Conservation (phyloP, 1,140 invertebrate genomes). For the Pogonognathellus flavescens region DNA sequence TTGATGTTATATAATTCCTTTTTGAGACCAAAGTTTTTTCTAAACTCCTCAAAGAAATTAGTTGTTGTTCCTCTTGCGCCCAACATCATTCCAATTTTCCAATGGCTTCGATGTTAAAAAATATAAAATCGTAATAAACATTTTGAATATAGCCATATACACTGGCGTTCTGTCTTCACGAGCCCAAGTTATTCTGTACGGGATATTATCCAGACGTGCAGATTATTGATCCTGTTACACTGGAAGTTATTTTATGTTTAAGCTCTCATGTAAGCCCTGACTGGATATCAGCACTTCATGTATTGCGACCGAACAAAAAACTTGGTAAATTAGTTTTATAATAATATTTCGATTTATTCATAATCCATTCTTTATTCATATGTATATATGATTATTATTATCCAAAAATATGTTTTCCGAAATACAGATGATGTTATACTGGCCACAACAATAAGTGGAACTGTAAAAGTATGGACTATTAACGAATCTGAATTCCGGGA, state of each 20-base stretch:
- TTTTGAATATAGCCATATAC: slow-evolving; percentile 90
- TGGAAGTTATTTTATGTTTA: slow-evolving; percentile 93
- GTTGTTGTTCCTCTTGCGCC: no score
- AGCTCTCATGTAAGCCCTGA: slow-evolving; percentile 96
- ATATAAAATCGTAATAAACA: no score
- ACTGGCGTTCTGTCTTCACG: slow-evolving; percentile 80
- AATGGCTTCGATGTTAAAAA: no score
- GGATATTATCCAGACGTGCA: slow-evolving; percentile 98
- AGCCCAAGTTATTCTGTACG: slow-evolving; percentile 89
- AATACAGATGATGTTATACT: slow-evolving; percentile 92
- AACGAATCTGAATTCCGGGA: slow-evolving; percentile 80
- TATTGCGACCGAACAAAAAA: slow-evolving; percentile 87
- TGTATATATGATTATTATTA: no score
- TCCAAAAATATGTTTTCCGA: slow-evolving; percentile 67
- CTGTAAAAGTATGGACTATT: slow-evolving; percentile 98
- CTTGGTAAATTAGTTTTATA: slow-evolving; percentile 73
- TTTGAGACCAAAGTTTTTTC: no score
- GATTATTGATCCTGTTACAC: slow-evolving; percentile 95
- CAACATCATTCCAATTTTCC: no score
- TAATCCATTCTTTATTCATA: slow-evolving; percentile 32
- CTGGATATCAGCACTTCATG: slow-evolving; percentile 97
- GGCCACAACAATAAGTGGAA: slow-evolving; percentile 95
- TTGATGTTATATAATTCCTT: no score
- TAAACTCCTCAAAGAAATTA: no score
- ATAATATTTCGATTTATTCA: background rate